Conservation (phyloP, 2,113 vertebrate species). For the Syngnathus floridae region DNA sequence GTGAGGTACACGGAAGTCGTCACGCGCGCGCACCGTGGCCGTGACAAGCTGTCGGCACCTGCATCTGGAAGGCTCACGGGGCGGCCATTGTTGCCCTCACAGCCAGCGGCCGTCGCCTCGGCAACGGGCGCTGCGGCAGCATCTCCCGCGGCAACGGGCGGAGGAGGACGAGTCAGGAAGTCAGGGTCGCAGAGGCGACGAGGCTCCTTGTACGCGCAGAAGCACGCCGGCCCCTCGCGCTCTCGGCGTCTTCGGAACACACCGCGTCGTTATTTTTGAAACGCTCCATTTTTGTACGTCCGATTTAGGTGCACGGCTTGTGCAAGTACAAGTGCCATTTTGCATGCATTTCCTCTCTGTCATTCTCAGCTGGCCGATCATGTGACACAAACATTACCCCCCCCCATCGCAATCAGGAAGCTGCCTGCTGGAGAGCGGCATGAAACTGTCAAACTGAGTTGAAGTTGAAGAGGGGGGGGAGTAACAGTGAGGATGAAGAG, state of each 20-base stretch:
- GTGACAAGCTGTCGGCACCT: constrained; percentile 71
- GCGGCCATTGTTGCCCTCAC: constrained; percentile 81
- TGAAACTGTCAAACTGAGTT: constrained; percentile 49
- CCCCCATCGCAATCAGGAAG: constrained; percentile 52
- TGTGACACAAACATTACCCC: constrained; percentile 43
- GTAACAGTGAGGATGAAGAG: constrained; percentile 32
- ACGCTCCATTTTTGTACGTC: too few species aligned
- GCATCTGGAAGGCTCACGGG: constrained; percentile 76
- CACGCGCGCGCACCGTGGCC: neutral
- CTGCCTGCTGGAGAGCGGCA: constrained; percentile 60
- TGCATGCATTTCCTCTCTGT: constrained; percentile 45
- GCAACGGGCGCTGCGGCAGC: constrained; percentile 80
- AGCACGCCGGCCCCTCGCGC: constrained; percentile 41
- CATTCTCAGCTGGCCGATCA: constrained; percentile 69
- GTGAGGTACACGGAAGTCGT: constrained; percentile 39
- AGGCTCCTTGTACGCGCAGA: constrained; percentile 70
- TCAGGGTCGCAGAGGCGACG: constrained; percentile 70
- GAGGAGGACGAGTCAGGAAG: constrained; percentile 72
- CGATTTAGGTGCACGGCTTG: too few species aligned
- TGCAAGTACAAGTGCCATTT: too few species aligned
- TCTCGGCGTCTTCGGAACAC: too few species aligned
- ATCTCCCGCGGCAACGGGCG: constrained; percentile 77
- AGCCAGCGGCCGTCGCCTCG: constrained; percentile 82
- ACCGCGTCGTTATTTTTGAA: too few species aligned
- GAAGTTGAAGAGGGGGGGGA: constrained; percentile 43